Conservation (phyloP, 1,140 invertebrate genomes). For the Galleria mellonella region DNA sequence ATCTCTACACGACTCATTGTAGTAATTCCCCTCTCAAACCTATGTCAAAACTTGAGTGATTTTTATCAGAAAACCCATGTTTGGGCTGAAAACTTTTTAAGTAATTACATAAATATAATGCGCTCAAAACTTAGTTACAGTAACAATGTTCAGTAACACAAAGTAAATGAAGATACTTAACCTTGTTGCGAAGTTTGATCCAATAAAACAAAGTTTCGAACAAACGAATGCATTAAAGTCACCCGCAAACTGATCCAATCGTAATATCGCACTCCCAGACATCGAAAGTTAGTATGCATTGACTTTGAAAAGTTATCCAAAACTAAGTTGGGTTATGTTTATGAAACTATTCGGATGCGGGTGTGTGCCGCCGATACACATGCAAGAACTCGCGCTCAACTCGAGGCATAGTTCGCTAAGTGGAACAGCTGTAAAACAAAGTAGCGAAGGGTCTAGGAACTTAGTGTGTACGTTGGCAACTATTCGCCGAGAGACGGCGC, state of each 20-base stretch:
- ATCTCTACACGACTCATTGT: too few relatives aligned
- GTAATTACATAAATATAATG: slow-evolving; percentile 3
- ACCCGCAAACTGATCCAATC: slow-evolving; percentile 67
- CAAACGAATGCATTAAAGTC: slow-evolving; percentile 73
- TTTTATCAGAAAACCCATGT: too few relatives aligned
- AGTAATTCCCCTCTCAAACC: too few relatives aligned
- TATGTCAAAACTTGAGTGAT: too few relatives aligned
- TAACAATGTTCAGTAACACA: slow-evolving; percentile 18
- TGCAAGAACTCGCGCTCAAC: slow-evolving; percentile 70
- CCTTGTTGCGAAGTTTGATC: slow-evolving; percentile 56
- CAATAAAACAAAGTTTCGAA: slow-evolving; percentile 69
- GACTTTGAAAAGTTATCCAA: slow-evolving; percentile 73
- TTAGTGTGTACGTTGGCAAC: slow-evolving; percentile 62
- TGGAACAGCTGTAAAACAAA: slow-evolving; percentile 74
- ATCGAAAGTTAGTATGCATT: slow-evolving; percentile 73
- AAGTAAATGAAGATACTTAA: slow-evolving; percentile 57
- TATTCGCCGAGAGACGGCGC: slow-evolving; percentile 31
- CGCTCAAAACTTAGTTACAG: slow-evolving; percentile 12
- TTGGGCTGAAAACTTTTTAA: background rate
- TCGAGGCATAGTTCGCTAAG: slow-evolving; percentile 71
- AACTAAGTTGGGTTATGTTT: slow-evolving; percentile 73
- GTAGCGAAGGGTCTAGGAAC: slow-evolving; percentile 72
- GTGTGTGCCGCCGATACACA: slow-evolving; percentile 69
- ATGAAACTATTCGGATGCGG: slow-evolving; percentile 71
- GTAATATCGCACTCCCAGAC: slow-evolving; percentile 68